Base-by-base conservation (phyloP, 2,888 invertebrate species). In the Drosophila mercatorum region DNA sequence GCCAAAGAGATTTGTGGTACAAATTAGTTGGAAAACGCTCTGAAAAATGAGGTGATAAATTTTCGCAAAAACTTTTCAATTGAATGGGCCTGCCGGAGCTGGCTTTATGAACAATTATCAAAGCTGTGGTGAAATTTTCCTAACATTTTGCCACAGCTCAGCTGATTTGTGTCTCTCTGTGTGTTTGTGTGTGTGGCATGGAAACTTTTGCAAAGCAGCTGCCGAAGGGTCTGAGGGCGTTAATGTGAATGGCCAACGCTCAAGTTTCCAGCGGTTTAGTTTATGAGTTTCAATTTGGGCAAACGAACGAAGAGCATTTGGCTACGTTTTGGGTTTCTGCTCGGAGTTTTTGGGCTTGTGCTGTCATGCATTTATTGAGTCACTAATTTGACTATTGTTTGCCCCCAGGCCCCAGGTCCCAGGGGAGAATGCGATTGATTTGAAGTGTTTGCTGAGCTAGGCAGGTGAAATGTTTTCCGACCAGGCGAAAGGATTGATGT, bases 1-100 rank as follows among this genome's bases (percentile, higher is more conserved):
- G 59, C 71, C 63, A 72, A 53, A 71, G 64, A 81, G 78, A 81
- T 78, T 75, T 81, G 80, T 80, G 79, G 73, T 60, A 72, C 77
- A 83, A 83, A 83, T 83, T 83, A 83, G 83, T 80, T 60, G 69
- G 69, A 83, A 83, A 81, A 81, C 74, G 79, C 67, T 67, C 36
- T 78, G 79, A 79, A 81, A 83, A 83, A 83, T 81, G 75, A 83
- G 80, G 80, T 82, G 80, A 82, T 80, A 82, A 82, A 81, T 81
- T 82, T 68, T 68, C 36, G 46, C 68, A 68, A 66, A 71, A 81
- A 74, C 67, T 79, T 80, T 78, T 65, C 66, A 75, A 72, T 78
- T 78, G 65, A 75, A 78, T 75, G 28, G 49, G 28, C 47, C 8
- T 6, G 47, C 46, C 31, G 44, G 77, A n/a, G 22, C 22, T 34